phyloP scores from a whole-genome alignment of 2,113 vertebrate genomes.

The Coracopsis vasa region DNA sequence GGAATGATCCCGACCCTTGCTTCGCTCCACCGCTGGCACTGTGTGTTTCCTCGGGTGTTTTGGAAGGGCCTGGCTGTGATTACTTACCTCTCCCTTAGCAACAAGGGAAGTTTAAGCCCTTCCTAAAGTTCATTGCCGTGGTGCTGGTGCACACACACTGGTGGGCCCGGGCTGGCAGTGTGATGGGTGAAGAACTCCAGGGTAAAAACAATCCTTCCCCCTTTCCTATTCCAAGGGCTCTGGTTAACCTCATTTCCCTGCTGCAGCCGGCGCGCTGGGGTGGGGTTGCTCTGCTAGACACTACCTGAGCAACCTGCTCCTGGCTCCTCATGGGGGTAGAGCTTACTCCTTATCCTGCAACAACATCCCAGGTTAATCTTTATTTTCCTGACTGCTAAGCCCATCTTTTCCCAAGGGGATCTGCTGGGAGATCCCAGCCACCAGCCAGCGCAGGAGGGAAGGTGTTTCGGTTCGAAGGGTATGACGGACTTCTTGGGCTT shows the following conservation, averaged over 20 bases:
- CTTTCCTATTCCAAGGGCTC: neutral
- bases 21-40: rapidly evolving
- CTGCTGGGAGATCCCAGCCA: neutral
- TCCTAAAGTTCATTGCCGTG: neutral
- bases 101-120: neutral
- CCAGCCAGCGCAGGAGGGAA: neutral
- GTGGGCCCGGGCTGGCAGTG: neutral
- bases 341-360: neutral
- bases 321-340: neutral
- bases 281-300: neutral
- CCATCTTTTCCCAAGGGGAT: neutral
- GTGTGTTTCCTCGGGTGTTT: neutral
- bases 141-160: rapidly evolving
- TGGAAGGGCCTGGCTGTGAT: neutral
- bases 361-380: neutral
- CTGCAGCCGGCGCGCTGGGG: neutral
- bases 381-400: neutral
- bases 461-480: neutral
- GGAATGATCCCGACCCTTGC: rapidly evolving
- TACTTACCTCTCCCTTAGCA: neutral
- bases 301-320: neutral
- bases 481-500: neutral
- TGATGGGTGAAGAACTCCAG: neutral
- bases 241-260: neutral
- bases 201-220: neutral